These are phyloP conservation scores for Eurytoma californica DNA, from an alignment of 2,888 invertebrate species.

Conservation along the genomic window DNA sequence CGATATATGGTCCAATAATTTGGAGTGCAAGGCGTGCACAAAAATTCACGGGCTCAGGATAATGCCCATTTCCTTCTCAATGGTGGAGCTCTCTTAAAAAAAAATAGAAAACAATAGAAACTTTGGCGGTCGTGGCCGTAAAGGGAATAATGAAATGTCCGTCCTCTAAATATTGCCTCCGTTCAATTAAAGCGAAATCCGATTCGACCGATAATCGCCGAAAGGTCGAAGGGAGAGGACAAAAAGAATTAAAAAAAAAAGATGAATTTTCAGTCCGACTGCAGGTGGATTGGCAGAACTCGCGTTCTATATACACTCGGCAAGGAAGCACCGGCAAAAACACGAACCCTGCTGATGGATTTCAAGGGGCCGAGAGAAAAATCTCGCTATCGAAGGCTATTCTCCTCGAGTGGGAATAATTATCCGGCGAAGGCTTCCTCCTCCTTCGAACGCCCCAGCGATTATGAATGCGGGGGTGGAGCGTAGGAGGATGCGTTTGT, in stretches of 20 bases:
- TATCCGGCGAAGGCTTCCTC: too few species aligned
- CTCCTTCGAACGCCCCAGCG: background rate
- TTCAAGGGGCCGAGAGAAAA: background rate
- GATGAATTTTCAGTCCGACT: background rate
- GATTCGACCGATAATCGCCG: background rate
- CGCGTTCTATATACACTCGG: background rate
- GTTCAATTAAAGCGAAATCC: conserved; percentile 30
- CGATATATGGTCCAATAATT: background rate
- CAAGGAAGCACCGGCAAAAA: background rate
- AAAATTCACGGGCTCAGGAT: too few species aligned
- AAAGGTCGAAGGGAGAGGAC: background rate
- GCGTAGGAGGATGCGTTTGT: background rate
- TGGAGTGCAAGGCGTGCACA: background rate
- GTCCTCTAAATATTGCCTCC: conserved; percentile 11
- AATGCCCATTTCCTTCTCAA: background rate
- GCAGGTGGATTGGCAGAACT: background rate
- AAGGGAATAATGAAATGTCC: background rate
- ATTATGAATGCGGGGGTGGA: background rate
- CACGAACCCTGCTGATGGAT: background rate
- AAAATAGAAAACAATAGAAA: conserved; percentile 3
- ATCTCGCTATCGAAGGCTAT: conserved; percentile 11
- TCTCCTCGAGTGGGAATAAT: background rate
- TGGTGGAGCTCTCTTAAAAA: background rate
- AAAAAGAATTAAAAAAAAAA: too few species aligned
- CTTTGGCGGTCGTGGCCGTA: too few species aligned